Evolutionary conservation across 1,140 invertebrate genomes (phyloP).

Genomic region (Phthorimaea operculella): DNA sequence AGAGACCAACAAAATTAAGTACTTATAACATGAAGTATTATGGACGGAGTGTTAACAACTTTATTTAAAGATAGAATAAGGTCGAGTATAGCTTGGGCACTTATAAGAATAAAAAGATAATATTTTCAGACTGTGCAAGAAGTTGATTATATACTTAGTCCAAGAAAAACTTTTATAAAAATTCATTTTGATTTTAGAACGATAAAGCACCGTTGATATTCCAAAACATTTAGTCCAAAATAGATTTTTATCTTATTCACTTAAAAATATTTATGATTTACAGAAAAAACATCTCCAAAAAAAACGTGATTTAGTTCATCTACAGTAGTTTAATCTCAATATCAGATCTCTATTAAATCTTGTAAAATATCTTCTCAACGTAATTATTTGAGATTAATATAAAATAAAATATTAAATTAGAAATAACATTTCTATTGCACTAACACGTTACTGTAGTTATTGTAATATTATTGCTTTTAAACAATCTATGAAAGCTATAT

Average conservation of each 20-base stretch:
- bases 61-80: conserved; percentile 25
- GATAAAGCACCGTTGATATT: neutral
- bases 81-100: too few species aligned
- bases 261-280: neutral
- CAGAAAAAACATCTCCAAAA: neutral
- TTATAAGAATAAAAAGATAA: neutral
- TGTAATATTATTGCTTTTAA: conserved; percentile 48
- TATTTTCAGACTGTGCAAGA: neutral
- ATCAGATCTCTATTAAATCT: conserved; percentile 57
- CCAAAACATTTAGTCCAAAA: neutral
- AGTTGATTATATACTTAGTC: too few species aligned
- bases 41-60: conserved; percentile 58
- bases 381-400: conserved; percentile 31
- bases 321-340: conserved; percentile 46
- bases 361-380: conserved; percentile 32
- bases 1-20: conserved; percentile 56
- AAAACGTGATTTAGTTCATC: neutral
- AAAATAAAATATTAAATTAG: conserved; percentile 56
- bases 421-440: conserved; percentile 64
- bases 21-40: conserved; percentile 55
- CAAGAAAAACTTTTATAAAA: neutral
- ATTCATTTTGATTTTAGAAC: neutral
- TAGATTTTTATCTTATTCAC: neutral
- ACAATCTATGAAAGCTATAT: conserved; percentile 35
- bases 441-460: conserved; percentile 35